These are phyloP conservation scores for Parapristionchus giblindavisi DNA, from an alignment of 2,888 invertebrate genomes.

Conservation along the genomic window DNA sequence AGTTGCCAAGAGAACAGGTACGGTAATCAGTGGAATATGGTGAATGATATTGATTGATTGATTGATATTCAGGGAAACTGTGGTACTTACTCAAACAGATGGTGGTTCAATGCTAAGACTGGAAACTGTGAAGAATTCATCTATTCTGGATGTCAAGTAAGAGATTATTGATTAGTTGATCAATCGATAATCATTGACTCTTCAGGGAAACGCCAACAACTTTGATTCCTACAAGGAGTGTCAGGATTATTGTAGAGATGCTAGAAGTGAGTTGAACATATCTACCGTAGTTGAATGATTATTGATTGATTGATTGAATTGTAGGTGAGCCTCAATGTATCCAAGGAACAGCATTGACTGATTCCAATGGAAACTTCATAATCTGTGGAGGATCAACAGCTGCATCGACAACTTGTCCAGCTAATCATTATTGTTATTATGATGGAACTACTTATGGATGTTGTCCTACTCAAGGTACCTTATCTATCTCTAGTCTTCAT, in stretches of 20 bases:
- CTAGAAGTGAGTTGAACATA: conserved; percentile 51
- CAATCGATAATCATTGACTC: not conserved
- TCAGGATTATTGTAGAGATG: conserved; percentile 68
- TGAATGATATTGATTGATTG: not conserved
- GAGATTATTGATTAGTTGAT: not conserved
- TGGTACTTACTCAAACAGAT: conserved; percentile 67
- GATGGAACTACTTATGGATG: conserved; percentile 69
- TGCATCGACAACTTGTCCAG: conserved; percentile 66
- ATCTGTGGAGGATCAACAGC: conserved; percentile 64
- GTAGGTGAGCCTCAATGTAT: conserved; percentile 67
- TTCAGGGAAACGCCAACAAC: conserved; percentile 67
- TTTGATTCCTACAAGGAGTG: conserved; percentile 69
- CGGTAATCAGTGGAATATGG: too few relatives aligned
- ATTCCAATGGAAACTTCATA: conserved; percentile 68
- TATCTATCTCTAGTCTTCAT: not conserved
- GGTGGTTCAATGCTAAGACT: conserved; percentile 70
- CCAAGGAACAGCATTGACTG: conserved; percentile 69
- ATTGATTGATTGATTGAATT: too few relatives aligned
- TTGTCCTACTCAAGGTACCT: conserved; percentile 65
- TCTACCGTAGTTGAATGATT: not conserved
- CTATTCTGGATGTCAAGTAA: conserved; percentile 64
- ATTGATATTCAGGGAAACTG: conserved; percentile 68
- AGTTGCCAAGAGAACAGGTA: conserved; percentile 63
- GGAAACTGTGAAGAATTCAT: conserved; percentile 70
- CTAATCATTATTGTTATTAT: conserved; percentile 69